These are phyloP conservation scores for Pseudochaenichthys georgianus DNA, from an alignment of 2,797 vertebrate species.

Conservation along the genomic window DNA sequence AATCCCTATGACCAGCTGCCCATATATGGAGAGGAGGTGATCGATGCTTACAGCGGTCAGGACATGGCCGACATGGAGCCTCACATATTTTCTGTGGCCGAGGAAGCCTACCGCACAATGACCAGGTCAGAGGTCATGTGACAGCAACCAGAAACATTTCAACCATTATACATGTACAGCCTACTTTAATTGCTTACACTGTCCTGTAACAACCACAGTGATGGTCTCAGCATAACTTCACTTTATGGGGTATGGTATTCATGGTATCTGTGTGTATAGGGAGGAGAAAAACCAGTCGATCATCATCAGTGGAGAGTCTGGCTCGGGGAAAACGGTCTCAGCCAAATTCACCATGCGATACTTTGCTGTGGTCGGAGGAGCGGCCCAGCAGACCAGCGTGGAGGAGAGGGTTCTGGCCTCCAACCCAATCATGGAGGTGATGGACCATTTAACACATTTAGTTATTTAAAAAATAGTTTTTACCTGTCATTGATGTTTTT, in stretches of 20 bases:
- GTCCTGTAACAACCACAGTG: neutral
- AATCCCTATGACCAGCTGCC: slow-evolving; percentile 87
- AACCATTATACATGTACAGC: neutral
- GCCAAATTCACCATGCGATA: slow-evolving; percentile 89
- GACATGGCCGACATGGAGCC: slow-evolving; percentile 88
- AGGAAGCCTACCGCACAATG: slow-evolving; percentile 87
- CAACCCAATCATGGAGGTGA: slow-evolving; percentile 89
- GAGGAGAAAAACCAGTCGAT: slow-evolving; percentile 89
- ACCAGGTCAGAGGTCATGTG: slow-evolving; percentile 78
- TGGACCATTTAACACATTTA: neutral
- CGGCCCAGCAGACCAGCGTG: slow-evolving; percentile 82
- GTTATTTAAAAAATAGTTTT: rapidly evolving
- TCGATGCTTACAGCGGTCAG: slow-evolving; percentile 85
- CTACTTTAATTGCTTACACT: neutral
- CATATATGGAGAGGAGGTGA: slow-evolving; percentile 88
- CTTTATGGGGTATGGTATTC: neutral
- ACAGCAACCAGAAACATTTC: neutral
- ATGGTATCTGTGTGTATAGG: slow-evolving; percentile 56
- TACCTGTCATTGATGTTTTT: neutral
- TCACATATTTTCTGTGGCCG: slow-evolving; percentile 89
- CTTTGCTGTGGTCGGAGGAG: slow-evolving; percentile 86
- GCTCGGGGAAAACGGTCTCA: slow-evolving; percentile 84
- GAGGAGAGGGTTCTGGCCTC: slow-evolving; percentile 89
- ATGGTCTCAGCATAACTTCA: neutral
- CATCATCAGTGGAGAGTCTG: slow-evolving; percentile 89